Conservation (phyloP, 2,113 vertebrate species). For the Labrus mixtus region DNA sequence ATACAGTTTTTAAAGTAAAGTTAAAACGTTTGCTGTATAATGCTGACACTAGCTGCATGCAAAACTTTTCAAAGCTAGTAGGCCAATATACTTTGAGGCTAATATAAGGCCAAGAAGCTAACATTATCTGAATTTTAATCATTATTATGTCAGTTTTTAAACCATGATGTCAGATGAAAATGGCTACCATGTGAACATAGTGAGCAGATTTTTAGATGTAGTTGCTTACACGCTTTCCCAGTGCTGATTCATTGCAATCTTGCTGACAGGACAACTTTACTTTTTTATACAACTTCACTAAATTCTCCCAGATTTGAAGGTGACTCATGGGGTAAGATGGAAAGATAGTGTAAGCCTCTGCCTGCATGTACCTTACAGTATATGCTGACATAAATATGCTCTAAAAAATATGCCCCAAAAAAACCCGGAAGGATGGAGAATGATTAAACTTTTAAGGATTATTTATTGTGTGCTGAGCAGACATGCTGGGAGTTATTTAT, state of each 20-base stretch:
- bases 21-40: no score
- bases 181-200: background rate
- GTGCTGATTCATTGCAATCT: conserved; percentile 10
- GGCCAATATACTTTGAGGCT: no score
- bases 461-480: conserved; percentile 80
- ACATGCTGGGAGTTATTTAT: conserved; percentile 77
- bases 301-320: conserved; percentile 29
- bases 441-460: conserved; percentile 73
- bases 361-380: conserved; percentile 15
- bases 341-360: background rate
- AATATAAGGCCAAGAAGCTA: no score
- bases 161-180: background rate
- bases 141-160: background rate
- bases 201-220: conserved; percentile 8
- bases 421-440: conserved; percentile 53
- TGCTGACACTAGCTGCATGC: no score
- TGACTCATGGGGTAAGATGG: conserved; percentile 13
- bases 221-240: background rate
- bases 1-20: no score
- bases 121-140: background rate
- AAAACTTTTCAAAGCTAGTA: background rate
- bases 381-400: conserved; percentile 17
- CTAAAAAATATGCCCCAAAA: conserved; percentile 66
- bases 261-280: conserved; percentile 26
- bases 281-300: conserved; percentile 3